Percentiles rank a stretch among this genome's conserved stretches.
Evolutionary conservation across 2,113 vertebrate genomes (phyloP).

Genomic region (Eurypyga helias): DNA sequence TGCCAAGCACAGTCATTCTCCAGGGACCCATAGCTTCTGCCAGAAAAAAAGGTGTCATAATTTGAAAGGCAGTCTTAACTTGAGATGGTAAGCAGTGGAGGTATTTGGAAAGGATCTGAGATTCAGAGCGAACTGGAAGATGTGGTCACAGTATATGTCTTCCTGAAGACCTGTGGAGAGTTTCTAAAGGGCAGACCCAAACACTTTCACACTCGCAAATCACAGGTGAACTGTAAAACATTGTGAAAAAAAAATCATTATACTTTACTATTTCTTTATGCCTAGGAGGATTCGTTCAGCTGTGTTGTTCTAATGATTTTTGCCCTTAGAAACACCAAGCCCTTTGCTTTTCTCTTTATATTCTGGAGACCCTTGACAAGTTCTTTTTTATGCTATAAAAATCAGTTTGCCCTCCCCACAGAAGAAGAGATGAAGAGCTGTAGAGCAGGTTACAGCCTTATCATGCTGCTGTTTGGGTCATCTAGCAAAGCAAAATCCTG

Average conservation of each 20-base stretch:
- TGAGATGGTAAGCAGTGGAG: background rate
- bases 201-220: background rate
- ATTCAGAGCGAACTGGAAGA: background rate
- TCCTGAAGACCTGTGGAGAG: background rate
- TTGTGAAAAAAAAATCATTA: background rate
- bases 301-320: background rate
- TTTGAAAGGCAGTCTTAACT: background rate
- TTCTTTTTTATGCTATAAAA: background rate
- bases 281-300: background rate
- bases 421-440: background rate
- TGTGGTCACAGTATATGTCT: background rate
- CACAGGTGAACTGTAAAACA: background rate
- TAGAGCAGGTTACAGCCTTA: background rate
- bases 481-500: background rate
- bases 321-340: background rate
- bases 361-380: background rate
- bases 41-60: background rate
- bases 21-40: background rate
- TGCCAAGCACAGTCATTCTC: background rate
- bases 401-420: background rate
- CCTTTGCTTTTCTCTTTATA: background rate
- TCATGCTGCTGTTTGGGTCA: background rate
- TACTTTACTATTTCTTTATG: background rate
- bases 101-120: background rate
- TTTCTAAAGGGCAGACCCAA: background rate